Evolutionary conservation across 37 sponge, comb jelly and placozoan genomes (phyloP).

Genomic region (Chondrilla cf. caribensis): DNA sequence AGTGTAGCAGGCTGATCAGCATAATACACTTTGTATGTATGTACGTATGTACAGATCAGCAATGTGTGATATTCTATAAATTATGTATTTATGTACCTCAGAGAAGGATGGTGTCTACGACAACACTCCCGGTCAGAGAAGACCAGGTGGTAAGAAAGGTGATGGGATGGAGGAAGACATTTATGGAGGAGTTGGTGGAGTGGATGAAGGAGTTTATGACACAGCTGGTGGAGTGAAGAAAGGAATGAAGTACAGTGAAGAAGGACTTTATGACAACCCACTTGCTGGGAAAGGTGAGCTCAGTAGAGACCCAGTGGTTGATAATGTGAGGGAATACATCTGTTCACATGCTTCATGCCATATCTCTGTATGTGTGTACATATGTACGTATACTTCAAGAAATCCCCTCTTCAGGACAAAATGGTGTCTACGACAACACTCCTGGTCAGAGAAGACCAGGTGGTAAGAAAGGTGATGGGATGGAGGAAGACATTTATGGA

Average conservation of each 20-base stretch:
- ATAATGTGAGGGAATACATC: no score
- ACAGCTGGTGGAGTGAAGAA: background rate
- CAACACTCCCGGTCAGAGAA: background rate
- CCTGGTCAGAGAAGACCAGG: conserved; percentile 2
- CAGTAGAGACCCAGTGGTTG: no score
- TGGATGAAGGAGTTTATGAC: background rate
- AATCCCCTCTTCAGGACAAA: no score
- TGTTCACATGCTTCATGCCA: no score
- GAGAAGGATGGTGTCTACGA: conserved; percentile 2
- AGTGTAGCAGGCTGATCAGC: no score
- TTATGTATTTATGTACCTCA: no score
- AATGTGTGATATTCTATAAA: no score
- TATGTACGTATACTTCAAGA: no score
- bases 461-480: conserved; percentile 10
- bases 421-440: conserved; percentile 14
- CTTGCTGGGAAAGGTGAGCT: background rate
- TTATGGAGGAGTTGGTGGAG: conserved; percentile 18
- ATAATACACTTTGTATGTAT: no score
- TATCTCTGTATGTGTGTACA: no score
- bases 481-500: conserved; percentile 23
- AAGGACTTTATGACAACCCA: conserved; percentile 34
- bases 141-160: background rate
- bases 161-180: conserved; percentile 9
- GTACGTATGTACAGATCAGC: no score
- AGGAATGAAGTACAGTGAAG: conserved; percentile 8